phyloP scores from a whole-genome alignment of 2,888 invertebrate genomes.

The Phortica okadai region DNA sequence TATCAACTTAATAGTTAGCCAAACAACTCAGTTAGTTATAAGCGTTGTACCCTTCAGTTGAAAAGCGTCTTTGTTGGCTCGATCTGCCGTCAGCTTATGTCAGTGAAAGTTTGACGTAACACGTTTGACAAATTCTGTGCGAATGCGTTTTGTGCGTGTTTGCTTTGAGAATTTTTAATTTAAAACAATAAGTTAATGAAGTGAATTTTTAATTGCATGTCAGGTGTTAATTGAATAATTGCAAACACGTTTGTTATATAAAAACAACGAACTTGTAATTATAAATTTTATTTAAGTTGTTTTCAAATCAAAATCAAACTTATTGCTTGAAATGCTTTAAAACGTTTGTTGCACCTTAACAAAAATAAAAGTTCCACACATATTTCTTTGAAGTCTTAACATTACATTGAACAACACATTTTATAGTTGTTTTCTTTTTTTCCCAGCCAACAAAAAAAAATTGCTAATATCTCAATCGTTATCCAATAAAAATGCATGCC shows the following conservation, averaged over 20 bases:
- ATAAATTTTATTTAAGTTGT: background rate
- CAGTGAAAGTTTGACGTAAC: conserved; percentile 36
- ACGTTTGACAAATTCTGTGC: conserved; percentile 30
- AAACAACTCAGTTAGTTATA: background rate
- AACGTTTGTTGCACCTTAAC: no score
- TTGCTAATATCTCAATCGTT: background rate
- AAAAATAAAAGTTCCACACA: no score
- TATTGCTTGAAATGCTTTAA: no score
- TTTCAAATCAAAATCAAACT: no score
- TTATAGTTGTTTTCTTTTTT: background rate
- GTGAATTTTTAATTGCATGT: background rate
- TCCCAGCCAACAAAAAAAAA: conserved; percentile 1
- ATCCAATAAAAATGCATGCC: conserved; percentile 17
- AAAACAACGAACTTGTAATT: background rate
- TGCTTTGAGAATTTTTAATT: conserved; percentile 28
- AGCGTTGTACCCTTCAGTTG: background rate
- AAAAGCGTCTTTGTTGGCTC: background rate
- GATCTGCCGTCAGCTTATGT: background rate
- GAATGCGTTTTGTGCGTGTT: conserved; percentile 4
- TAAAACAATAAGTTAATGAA: conserved; percentile 16
- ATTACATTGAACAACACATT: no score
- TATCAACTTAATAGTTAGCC: background rate
- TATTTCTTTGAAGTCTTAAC: no score
- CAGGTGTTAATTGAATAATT: background rate
- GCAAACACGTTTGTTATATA: conserved; percentile 1